Evolutionary conservation across 1,140 invertebrate species (phyloP), one percentile per base, ranked within the genome.

Genomic region (Tachypleus tridentatus): DNA sequence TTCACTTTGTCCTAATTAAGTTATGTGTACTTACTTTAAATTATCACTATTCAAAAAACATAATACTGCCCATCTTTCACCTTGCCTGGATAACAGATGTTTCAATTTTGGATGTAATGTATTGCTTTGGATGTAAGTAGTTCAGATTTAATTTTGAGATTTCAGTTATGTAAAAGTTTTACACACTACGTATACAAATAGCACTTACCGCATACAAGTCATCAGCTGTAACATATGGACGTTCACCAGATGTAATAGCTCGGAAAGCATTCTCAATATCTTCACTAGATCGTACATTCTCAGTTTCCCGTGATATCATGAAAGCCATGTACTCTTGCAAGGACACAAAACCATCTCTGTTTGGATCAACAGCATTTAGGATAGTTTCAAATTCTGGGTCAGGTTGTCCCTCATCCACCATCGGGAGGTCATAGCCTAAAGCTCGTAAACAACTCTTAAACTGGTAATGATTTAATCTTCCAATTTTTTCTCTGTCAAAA

Each of bases 251-350:
- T 61, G 95, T 97, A 72, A 99, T 97, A 50, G 97, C 97, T 73
- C 93, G 83, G 87, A 99, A 99, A 52, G 97, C 97, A 79, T 97
- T 97, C 79, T 98, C 95, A 69, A 99, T 98, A 80, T 99, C 97
- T 78, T 98, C 94, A 57, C 92, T 96, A 71, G 93, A 97, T 74
- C 97, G 93, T 50, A 99, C 96, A 78, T 99, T 99, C 80, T 99
- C 97, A 1, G 97, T 99, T 83, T 99, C 97, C 77, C 98, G 95
- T 75, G 93, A 97, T 74, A 99, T 99, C 97, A 99, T 99, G 78
- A 99, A 99, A 57, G 94, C 94, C 93, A 99, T 99, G 79, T 98
- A 99, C 77, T 99, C 97, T 82, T 99, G 97, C 62, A 99, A 81
- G 1, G 93, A 97, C 56, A 99, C 95, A 73, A 94, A 88, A 48